Percentiles rank a stretch among this genome's conserved stretches.
These are phyloP conservation scores for Cybosia mesomella DNA, from an alignment of 2,888 invertebrate genomes.

Conservation along the genomic window DNA sequence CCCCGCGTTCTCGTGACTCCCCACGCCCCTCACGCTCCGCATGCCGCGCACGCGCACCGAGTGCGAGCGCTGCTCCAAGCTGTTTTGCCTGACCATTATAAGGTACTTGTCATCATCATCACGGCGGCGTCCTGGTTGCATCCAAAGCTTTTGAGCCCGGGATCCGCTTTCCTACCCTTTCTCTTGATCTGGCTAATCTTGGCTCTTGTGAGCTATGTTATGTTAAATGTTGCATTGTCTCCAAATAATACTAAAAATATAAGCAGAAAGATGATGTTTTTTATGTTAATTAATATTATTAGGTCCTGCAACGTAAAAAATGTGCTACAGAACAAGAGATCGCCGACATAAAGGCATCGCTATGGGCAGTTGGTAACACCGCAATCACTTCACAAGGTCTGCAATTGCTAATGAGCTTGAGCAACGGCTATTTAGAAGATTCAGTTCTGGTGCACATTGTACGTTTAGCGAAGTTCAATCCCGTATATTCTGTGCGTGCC, in stretches of 20 bases:
- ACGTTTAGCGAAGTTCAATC: constrained; percentile 91
- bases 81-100: constrained; percentile 71
- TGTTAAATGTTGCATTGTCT: too few species aligned
- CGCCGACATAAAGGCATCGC: constrained; percentile 93
- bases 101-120: constrained; percentile 36
- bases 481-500: constrained; percentile 95
- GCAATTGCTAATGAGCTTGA: constrained; percentile 89
- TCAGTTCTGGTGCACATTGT: constrained; percentile 83
- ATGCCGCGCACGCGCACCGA: constrained; percentile 79
- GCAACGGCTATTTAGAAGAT: constrained; percentile 73
- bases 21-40: constrained; percentile 86
- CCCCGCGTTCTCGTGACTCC: constrained; percentile 88
- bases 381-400: constrained; percentile 93
- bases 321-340: constrained; percentile 90
- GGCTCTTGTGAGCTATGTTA: too few species aligned
- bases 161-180: too few species aligned
- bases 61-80: constrained; percentile 75
- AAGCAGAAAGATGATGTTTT: neutral
- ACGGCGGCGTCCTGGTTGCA: too few species aligned
- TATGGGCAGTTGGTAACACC: constrained; percentile 96
- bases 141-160: too few species aligned
- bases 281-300: neutral
- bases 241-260: too few species aligned
- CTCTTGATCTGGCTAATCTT: too few species aligned
- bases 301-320: constrained; percentile 82